Evolutionary conservation across 2,113 vertebrate species (phyloP).

Genomic region (Pagrus major): DNA sequence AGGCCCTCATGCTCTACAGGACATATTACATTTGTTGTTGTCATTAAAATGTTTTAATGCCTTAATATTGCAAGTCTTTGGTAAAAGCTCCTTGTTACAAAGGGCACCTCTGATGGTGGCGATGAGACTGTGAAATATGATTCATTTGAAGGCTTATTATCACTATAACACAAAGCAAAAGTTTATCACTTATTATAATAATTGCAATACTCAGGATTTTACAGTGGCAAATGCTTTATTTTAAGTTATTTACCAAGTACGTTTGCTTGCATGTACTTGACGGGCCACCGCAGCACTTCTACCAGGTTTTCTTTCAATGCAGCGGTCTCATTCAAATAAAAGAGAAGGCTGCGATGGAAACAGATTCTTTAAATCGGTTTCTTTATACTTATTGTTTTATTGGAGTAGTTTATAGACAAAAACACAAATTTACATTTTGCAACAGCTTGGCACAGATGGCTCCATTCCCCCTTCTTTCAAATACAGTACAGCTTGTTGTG

Average conservation of each 20-base stretch:
- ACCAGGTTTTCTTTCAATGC: too few species aligned
- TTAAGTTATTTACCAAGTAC: not conserved
- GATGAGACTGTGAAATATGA: not conserved
- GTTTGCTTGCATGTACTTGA: not conserved
- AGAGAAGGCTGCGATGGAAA: not conserved
- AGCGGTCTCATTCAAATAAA: not conserved
- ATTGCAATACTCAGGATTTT: not conserved
- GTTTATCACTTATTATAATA: not conserved
- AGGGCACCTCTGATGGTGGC: too few species aligned
- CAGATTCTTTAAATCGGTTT: constrained; percentile 3
- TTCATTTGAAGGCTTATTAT: not conserved
- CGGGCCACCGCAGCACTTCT: not conserved
- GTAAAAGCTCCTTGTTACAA: too few species aligned
- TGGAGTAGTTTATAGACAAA: constrained; percentile 16
- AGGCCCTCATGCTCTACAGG: not conserved
- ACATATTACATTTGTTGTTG: not conserved
- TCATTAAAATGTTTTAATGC: too few species aligned
- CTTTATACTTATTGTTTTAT: constrained; percentile 1
- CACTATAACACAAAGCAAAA: not conserved
- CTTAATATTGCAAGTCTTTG: too few species aligned
- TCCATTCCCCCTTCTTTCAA: not conserved
- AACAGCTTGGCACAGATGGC: constrained; percentile 30
- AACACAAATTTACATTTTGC: constrained; percentile 25
- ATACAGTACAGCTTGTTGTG: not conserved
- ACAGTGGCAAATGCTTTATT: not conserved